Evolutionary conservation across 1,140 invertebrate species (phyloP), one percentile per base, ranked within the genome.

Genomic region (Orius insidiosus): DNA sequence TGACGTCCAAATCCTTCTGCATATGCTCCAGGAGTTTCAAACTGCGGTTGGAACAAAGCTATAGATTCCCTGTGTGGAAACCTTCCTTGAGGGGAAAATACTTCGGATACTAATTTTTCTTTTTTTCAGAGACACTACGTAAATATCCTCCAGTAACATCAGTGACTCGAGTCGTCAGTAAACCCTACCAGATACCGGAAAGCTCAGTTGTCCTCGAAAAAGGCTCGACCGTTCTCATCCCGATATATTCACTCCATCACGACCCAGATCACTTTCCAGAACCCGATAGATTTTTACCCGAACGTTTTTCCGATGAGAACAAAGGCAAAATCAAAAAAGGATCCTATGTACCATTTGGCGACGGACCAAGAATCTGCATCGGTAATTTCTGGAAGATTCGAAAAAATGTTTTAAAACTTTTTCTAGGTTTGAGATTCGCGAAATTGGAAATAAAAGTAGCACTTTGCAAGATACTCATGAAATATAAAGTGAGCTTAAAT

Each of bases 281-380:
- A 24, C 64, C 64, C 3, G 56, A 63, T 16, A 47, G 15, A 8
- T 66, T 63, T 42, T 37, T 59, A 39, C 65, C 64, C 0, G 60
- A 66, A 32, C 33, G 66, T 15, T 66, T 62, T 35, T 24, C 43
- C 3, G 47, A 45, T 35, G 52, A 53, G 40, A 49, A 46, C 24
- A 50, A 60, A 14, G 18, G 51, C 6, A 53, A 54, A 5, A 55
- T 61, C 31, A 48, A 53, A 8, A 61, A 59, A 5, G 46, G 50
- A 7, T 42, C 34, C 9, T 56, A 66, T 48, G 53, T 78, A 7
- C 73, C 75, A 2, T 80, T 76, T 56, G 74, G 75, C 9, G 74
- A 72, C 48, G 78, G 63, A 1, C 69, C 71, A 0, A 62, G 77
- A 19, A 69, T 70, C 51, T 80, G 76, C 56, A 74, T 78, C 48